These are phyloP conservation scores for Alca torda DNA, from an alignment of 2,797 vertebrate genomes.

Conservation along the genomic window DNA sequence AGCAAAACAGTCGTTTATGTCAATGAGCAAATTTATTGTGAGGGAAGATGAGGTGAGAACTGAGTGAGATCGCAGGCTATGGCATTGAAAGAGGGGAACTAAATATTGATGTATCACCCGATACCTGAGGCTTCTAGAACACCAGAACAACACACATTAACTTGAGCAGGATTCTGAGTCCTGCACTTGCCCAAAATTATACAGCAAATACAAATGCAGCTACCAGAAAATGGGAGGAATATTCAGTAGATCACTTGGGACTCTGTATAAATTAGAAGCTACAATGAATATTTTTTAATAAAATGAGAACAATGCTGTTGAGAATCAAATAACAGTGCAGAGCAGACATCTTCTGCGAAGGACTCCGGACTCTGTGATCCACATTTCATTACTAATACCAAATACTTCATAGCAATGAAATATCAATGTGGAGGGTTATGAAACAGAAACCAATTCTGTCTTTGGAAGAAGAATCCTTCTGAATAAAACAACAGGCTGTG, in stretches of 20 bases:
- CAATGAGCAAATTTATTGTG: not conserved
- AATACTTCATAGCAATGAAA: conserved; percentile 17
- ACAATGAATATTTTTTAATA: not conserved
- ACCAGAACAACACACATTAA: not conserved
- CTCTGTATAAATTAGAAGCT: not conserved
- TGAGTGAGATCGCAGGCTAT: not conserved
- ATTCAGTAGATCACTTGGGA: not conserved
- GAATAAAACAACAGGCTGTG: not conserved
- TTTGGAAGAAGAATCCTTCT: not conserved
- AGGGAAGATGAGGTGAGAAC: not conserved
- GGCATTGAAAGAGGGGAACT: not conserved
- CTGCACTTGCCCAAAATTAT: not conserved
- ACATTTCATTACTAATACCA: not conserved
- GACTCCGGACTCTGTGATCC: not conserved
- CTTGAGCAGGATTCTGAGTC: not conserved
- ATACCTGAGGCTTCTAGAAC: not conserved
- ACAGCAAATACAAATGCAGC: not conserved
- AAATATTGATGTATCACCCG: not conserved
- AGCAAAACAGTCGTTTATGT: not conserved
- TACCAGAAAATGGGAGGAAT: not conserved
- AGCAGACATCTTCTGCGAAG: not conserved
- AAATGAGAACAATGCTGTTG: not conserved
- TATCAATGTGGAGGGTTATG: not conserved
- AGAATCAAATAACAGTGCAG: not conserved
- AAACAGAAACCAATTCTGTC: not conserved